Evolutionary conservation across 2,888 invertebrate genomes (phyloP).

Genomic region (Neuroscelio doddi): DNA sequence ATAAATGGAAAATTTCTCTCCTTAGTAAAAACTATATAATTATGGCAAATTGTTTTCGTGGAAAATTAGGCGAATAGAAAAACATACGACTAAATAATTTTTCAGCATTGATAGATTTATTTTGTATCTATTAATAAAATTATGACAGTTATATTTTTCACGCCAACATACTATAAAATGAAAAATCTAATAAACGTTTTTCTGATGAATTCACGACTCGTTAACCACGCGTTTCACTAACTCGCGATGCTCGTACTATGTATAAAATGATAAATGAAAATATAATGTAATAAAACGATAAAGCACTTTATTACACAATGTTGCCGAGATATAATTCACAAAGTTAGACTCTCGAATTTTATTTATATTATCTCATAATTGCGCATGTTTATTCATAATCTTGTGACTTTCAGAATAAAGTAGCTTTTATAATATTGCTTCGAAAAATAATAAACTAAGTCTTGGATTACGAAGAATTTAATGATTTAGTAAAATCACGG

Average conservation of each 20-base stretch:
- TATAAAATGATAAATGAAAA: constrained; percentile 3
- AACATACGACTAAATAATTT: too few relatives aligned
- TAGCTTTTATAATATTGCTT: constrained; percentile 1
- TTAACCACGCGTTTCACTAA: constrained; percentile 3
- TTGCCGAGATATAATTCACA: background rate
- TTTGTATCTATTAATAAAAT: too few relatives aligned
- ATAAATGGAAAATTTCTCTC: too few relatives aligned
- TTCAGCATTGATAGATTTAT: too few relatives aligned
- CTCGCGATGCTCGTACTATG: background rate
- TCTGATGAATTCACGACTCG: constrained; percentile 11
- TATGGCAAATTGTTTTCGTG: too few relatives aligned
- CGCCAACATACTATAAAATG: background rate
- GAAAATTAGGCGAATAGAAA: too few relatives aligned
- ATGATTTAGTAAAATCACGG: constrained; percentile 16
- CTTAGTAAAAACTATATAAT: too few relatives aligned
- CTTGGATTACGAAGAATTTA: constrained; percentile 13
- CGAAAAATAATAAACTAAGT: constrained; percentile 15
- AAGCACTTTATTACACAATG: constrained; percentile 1
- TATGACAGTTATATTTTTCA: too few relatives aligned
- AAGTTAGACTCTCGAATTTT: background rate
- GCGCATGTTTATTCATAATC: background rate
- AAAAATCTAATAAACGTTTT: constrained; percentile 2
- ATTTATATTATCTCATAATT: background rate
- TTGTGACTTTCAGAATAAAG: background rate
- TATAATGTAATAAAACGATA: constrained; percentile 1